Evolutionary conservation across 2,113 vertebrate species (phyloP), one percentile per base, ranked within the genome.

Genomic region (Xenopus laevis): DNA sequence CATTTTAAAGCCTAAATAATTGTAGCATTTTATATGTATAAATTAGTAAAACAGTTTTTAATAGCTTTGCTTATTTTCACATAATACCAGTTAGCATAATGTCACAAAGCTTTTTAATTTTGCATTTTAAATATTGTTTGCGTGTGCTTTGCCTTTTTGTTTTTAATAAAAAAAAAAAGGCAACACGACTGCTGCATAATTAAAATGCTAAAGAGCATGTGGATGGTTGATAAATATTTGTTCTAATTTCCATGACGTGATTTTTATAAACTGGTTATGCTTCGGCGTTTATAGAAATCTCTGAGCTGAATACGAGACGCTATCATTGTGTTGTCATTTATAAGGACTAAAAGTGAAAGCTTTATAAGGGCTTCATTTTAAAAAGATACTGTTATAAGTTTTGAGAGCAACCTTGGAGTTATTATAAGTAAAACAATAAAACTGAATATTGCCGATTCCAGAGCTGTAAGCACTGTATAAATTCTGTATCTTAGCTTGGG

Each of bases 391-490:
- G 73, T 61, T 69, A 63, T 62, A 79, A 57, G 17, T 27, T 47
- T 65, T 23, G 65, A 44, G 30, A 73, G 79, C 63, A 79, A 62
- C 44, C 78, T 75, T 23, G 83, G 46, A 60, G 45, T 69, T 71
- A 50, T 64, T 83, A 65, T 6, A 81, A 80, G 33, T 46, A 80
- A 81, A 79, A 85, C 67, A 21, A 74, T 33, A 81, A 83, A 69
- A 70, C 1, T 72, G 17, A 60, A 74, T 33, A 81, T 82, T 67
- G 71, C 5, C 72, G 15, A 47, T 77, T 27, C 16, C 50, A 73
- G 72, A 45, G 72, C 30, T 57, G 65, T 53, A 82, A 62, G 79
- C 86, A 85, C 18, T 47, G 58, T 45, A 83, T 62, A 80, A 86
- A 84, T 64, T 79, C 23, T 58, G 59, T n/a, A 72, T 33, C 20